Percentiles rank a stretch among this genome's conserved stretches.
These are phyloP conservation scores for Mystacornis crossleyi DNA, from an alignment of 2,113 vertebrate species.

Conservation along the genomic window DNA sequence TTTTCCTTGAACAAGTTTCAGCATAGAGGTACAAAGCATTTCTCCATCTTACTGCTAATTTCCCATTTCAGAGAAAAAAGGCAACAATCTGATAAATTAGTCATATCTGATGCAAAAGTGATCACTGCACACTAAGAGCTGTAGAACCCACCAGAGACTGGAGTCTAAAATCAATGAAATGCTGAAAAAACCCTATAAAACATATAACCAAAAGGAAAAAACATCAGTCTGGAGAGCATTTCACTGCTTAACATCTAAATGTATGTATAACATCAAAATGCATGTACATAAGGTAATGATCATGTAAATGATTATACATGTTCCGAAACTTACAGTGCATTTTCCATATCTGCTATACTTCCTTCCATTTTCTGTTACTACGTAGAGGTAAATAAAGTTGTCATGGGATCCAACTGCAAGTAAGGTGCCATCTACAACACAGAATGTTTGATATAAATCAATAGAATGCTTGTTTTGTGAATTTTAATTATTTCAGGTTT, in stretches of 20 bases:
- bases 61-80: not conserved
- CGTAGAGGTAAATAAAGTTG: conserved; percentile 98
- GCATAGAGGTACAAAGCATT: not conserved
- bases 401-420: conserved; percentile 97
- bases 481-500: not conserved
- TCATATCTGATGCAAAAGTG: not conserved
- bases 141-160: not conserved
- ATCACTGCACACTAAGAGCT: not conserved
- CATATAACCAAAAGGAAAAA: not conserved
- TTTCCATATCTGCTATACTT: conserved; percentile 96
- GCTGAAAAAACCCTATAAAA: not conserved
- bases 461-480: not conserved
- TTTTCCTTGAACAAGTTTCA: not conserved
- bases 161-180: not conserved
- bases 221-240: not conserved
- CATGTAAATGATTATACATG: not conserved
- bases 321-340: conserved; percentile 87
- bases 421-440: conserved; percentile 86
- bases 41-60: not conserved
- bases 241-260: not conserved
- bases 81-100: not conserved
- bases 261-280: not conserved
- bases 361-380: conserved; percentile 91
- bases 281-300: not conserved
- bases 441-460: conserved; percentile 5